Evolutionary conservation across 64 coral and sea anemone genomes (phyloP), one percentile per base, ranked within the genome.

Genomic region (Montipora sp.): DNA sequence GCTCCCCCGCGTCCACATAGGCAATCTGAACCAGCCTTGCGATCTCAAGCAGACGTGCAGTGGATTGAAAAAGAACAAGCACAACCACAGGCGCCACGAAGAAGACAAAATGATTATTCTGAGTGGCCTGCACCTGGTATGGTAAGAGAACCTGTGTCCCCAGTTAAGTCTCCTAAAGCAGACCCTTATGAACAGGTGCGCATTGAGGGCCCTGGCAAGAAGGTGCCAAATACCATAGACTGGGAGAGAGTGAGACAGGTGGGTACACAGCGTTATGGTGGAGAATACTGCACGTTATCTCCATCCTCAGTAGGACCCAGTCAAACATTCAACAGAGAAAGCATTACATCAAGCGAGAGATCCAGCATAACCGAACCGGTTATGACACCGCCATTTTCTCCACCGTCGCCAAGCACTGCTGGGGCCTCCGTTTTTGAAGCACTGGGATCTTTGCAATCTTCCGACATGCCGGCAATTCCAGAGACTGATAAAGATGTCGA

Each of bases 281-380:
- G 95, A 5, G 95, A 97, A 3, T 97, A 97, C 21, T 97, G 95
- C 59, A 93, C 92, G 23, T 57, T 97, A 53, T 72, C 92, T 5
- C 27, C 84, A 20, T 73, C n/a, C 50, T 92, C 95, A 58, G 77
- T 94, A 44, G 89, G 95, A 57, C 95, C 95, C 8, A 72, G 77
- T 66, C 83, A 89, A 57, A 58, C 90, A 47, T 51, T 61, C 55
- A 59, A 83, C 12, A 75, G 84, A 22, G 69, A 90, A 3, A 94
- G 86, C 47, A 77, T 83, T 63, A 67, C 76, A 13, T 87, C 88
- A 4, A 89, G 92, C 61, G 83, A 90, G 18, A 78, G 89, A 27
- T 93, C 91, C 14, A 48, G n/a, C 53, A 43, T 77, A 4, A 70
- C 91, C 19, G 90, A 92, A 16, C 48, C 66, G 8, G 58, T 71